Evolutionary conservation across 2,888 invertebrate genomes (phyloP).

Genomic region (Slavum lentiscoides): DNA sequence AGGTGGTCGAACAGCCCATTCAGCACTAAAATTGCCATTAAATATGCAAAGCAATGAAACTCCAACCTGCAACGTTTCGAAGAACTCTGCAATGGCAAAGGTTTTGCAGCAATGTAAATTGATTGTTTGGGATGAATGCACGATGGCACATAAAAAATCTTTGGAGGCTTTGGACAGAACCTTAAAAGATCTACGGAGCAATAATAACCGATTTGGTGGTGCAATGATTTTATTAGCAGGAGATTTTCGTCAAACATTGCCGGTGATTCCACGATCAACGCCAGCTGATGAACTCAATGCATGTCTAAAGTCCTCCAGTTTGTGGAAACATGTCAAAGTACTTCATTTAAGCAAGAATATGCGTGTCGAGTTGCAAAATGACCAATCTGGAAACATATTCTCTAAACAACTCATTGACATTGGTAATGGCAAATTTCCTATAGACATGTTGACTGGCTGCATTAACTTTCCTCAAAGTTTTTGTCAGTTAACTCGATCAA

Average conservation of each 20-base stretch:
- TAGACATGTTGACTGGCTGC: slow-evolving; percentile 56
- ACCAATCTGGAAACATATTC: slow-evolving; percentile 11
- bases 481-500: slow-evolving; percentile 56
- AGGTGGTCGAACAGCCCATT: too few species aligned
- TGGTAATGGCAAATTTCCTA: slow-evolving; percentile 54
- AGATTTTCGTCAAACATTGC: slow-evolving; percentile 58
- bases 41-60: too few species aligned
- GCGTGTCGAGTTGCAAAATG: slow-evolving; percentile 34
- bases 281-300: slow-evolving; percentile 47
- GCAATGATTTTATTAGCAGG: slow-evolving; percentile 55
- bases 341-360: slow-evolving; percentile 32
- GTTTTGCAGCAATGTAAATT: slow-evolving; percentile 23
- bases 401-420: background rate
- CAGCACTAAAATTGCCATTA: too few species aligned
- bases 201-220: too few species aligned
- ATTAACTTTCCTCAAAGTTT: slow-evolving; percentile 58
- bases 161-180: slow-evolving; percentile 57
- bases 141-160: slow-evolving; percentile 56
- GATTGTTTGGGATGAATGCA: slow-evolving; percentile 57
- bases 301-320: slow-evolving; percentile 51
- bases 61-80: too few species aligned
- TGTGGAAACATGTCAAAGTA: slow-evolving; percentile 54
- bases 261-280: slow-evolving; percentile 56
- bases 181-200: background rate
- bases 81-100: too few species aligned